These are phyloP conservation scores for Spatulosminthurus flaviceps DNA, from an alignment of 2,888 invertebrate species.

Conservation along the genomic window DNA sequence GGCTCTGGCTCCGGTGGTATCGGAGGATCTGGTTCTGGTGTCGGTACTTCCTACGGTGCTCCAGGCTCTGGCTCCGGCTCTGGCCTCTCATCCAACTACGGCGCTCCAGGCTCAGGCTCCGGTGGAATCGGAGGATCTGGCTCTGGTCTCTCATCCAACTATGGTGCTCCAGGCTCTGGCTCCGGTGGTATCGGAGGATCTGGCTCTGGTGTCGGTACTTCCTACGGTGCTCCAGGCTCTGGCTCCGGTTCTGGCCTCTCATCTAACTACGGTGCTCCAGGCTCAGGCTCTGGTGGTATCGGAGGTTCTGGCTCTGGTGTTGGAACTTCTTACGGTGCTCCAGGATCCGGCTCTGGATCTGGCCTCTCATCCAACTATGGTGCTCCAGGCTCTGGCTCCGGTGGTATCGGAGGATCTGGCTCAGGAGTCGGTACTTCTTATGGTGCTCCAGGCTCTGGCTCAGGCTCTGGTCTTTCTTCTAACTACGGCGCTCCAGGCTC, in stretches of 20 bases:
- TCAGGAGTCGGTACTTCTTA: too few relatives aligned
- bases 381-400: conserved; percentile 30
- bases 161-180: conserved; percentile 34
- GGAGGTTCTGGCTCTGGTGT: not conserved
- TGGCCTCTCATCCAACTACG: conserved; percentile 21
- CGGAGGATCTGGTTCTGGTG: conserved; percentile 6
- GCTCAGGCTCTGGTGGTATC: not conserved
- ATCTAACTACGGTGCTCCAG: conserved; percentile 32
- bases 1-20: conserved; percentile 14
- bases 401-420: conserved; percentile 2
- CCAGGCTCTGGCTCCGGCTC: conserved; percentile 31
- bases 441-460: conserved; percentile 11
- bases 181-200: not conserved
- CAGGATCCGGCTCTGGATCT: not conserved
- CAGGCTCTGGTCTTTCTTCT: too few relatives aligned
- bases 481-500: too few relatives aligned
- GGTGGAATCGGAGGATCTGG: conserved; percentile 3
- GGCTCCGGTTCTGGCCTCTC: conserved; percentile 13
- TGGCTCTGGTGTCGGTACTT: not conserved
- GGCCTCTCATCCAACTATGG: too few relatives aligned
- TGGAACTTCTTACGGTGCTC: conserved; percentile 1
- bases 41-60: conserved; percentile 34
- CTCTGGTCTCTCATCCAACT: not conserved
- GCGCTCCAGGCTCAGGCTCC: conserved; percentile 24
- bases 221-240: conserved; percentile 33